Evolutionary conservation across 1,140 invertebrate species (phyloP), one percentile per base, ranked within the genome.

Genomic region (Euura saliciscinereae): DNA sequence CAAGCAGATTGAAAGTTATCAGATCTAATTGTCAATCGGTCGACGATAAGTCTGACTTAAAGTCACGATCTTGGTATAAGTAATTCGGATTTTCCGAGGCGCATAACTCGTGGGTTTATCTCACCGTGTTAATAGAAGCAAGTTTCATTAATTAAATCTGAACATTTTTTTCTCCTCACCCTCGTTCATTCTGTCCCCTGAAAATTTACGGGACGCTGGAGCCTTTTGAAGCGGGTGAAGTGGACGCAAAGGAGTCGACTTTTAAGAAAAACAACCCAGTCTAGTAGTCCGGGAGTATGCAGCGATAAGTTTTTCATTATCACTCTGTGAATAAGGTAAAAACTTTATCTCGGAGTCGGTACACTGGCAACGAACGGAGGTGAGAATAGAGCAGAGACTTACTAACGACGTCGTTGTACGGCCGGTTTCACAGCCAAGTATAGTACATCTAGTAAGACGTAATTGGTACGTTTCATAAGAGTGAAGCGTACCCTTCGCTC

Each of bases 281-380:
- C 28, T 28, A 28, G 28, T 28, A 28, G 28, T 28, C 28, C 28
- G 28, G 28, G 28, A 28, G 28, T 28, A 28, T 59, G 10, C 51
- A 59, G 8, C 51, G 51, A n/a, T n/a, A 59, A 59, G 51, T 59
- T 59, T 59, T 59, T 59, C 51, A 59, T 59, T 59, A 59, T 59
- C 51, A 59, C 51, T n/a, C 51, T 59, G 28, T 59, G 51, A 59
- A 28, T 28, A 59, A 59, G 51, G 51, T 59, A 51, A 7, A 59
- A 8, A 59, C 51, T 8, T 8, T 59, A 59, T 59, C 3, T 11
- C 51, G 6, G 51, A 8, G 5, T 59, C 8, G 51, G 3, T 8
- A 59, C 8, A 59, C 6, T 8, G 13, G 51, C 51, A 59, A n/a
- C 51, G 51, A 11, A n/a, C 8, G 13, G 10, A n/a, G 3, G 8